Evolutionary conservation across 1,140 invertebrate genomes (phyloP).

Genomic region (Littorina saxatilis): DNA sequence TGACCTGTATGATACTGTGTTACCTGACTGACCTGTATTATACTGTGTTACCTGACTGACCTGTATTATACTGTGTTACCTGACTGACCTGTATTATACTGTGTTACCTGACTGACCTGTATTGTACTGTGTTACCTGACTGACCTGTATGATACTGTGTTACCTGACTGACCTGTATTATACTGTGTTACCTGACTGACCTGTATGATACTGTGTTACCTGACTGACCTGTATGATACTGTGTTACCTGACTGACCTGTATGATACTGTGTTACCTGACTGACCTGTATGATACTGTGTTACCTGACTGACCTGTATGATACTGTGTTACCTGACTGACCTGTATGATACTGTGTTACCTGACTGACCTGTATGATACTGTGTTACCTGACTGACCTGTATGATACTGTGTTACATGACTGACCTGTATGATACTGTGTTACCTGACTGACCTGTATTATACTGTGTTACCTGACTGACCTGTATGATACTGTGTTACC

Average conservation of each 20-base stretch:
- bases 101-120: conserved; percentile 97
- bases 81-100: conserved; percentile 92
- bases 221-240: conserved; percentile 94
- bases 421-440: conserved; percentile 95
- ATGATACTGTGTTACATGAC: too few relatives aligned
- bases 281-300: too few relatives aligned
- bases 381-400: too few relatives aligned
- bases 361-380: too few relatives aligned
- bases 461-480: conserved; percentile 99
- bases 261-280: too few relatives aligned
- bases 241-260: conserved; percentile 96
- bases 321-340: too few relatives aligned
- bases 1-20: conserved; percentile 87
- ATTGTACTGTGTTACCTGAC: conserved; percentile 95
- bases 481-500: too few relatives aligned
- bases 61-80: conserved; percentile 89
- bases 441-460: conserved; percentile 98
- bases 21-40: conserved; percentile 94
- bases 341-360: too few relatives aligned
- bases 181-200: conserved; percentile 98
- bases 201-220: conserved; percentile 89
- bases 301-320: too few relatives aligned
- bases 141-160: conserved; percentile 87
- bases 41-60: conserved; percentile 98
- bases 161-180: conserved; percentile 94